A percentile compares a stretch with the other conserved stretches of the same genome.
phyloP scores from a whole-genome alignment of 1,140 invertebrate species.

The Mizuhopecten yessoensis region DNA sequence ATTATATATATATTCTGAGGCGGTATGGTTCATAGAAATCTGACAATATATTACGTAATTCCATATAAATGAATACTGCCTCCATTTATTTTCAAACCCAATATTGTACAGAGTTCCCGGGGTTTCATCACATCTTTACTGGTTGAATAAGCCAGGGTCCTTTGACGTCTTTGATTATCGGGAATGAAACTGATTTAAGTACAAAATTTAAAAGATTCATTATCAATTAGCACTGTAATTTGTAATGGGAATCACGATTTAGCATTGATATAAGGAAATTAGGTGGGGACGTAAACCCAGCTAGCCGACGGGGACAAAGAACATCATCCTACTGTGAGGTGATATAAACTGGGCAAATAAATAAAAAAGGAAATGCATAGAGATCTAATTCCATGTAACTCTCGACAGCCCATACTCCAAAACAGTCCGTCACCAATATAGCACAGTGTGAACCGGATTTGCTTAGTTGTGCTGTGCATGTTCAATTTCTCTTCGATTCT shows the following conservation, averaged over 20 bases:
- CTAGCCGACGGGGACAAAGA: background rate
- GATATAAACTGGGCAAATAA: background rate
- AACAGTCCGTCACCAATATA: background rate
- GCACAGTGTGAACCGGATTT: background rate
- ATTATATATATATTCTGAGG: too few species aligned
- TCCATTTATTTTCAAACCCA: too few species aligned
- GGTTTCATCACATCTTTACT: too few species aligned
- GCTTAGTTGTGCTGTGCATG: background rate
- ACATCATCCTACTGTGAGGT: background rate
- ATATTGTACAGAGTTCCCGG: too few species aligned
- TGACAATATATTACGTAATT: too few species aligned
- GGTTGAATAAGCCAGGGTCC: background rate
- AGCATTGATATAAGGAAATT: conserved; percentile 3
- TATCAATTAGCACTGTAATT: background rate
- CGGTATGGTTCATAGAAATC: too few species aligned
- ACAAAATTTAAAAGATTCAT: background rate
- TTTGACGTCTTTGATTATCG: background rate
- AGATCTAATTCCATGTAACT: conserved; percentile 35
- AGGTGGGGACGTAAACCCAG: background rate
- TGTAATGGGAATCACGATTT: background rate
- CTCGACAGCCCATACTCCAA: background rate
- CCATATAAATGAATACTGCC: too few species aligned
- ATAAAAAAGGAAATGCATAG: conserved; percentile 31
- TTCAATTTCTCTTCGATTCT: conserved; percentile 18
- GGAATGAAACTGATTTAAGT: background rate